These are phyloP conservation scores for Phocoena sinus DNA, from an alignment of 2,113 vertebrate genomes.

Conservation along the genomic window DNA sequence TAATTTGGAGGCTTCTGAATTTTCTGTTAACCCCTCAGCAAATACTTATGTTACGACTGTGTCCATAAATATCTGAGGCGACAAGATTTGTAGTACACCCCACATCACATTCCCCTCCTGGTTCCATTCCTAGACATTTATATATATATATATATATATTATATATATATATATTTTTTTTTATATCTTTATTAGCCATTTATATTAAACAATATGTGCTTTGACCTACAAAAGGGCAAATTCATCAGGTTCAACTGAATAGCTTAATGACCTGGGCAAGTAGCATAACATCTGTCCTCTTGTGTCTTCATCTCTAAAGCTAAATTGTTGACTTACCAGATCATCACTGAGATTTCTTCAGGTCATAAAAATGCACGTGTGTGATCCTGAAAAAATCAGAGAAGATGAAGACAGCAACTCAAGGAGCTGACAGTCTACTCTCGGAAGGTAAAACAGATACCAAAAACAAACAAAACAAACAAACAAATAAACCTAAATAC, in stretches of 20 bases:
- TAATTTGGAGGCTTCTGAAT: background rate
- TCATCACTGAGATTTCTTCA: background rate
- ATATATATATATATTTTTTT: accelerated
- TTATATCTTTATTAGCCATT: background rate
- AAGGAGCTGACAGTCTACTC: background rate
- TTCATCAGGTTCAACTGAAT: background rate
- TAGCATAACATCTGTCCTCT: background rate
- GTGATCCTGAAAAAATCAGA: background rate
- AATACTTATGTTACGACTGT: background rate
- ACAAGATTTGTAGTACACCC: background rate
- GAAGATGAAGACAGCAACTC: background rate
- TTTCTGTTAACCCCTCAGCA: background rate
- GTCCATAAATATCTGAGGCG: background rate
- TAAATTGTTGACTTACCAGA: background rate
- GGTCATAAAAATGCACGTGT: background rate
- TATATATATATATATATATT: no score
- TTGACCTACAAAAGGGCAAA: background rate
- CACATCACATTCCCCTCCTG: background rate
- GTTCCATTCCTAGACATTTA: background rate
- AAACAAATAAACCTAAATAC: background rate
- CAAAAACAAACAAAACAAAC: background rate
- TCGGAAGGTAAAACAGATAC: background rate
- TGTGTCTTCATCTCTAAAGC: background rate
- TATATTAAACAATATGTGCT: background rate
- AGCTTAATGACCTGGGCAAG: background rate